phyloP scores from a whole-genome alignment of 2,888 invertebrate species.

The Parascotia fuliginaria region DNA sequence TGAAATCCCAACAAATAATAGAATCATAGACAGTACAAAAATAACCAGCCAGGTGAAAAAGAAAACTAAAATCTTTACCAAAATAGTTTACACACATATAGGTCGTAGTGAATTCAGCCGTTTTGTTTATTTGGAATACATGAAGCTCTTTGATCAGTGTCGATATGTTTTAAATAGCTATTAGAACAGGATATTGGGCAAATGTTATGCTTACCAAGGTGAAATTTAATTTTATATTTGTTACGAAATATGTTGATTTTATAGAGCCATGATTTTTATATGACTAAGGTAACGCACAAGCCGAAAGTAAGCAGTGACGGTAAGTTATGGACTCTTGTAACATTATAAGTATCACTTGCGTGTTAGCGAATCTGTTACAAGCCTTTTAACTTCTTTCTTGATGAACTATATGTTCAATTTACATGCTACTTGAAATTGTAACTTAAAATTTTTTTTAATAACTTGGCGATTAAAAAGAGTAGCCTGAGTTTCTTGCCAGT shows the following conservation, averaged over 20 bases:
- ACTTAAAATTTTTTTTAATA: too few relatives aligned
- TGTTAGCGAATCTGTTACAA: too few relatives aligned
- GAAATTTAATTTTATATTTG: slow-evolving; percentile 15
- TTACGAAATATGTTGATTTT: slow-evolving; percentile 28
- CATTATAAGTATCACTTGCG: too few relatives aligned
- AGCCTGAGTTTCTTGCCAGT: too few relatives aligned
- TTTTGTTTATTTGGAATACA: slow-evolving; percentile 29
- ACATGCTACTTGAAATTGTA: too few relatives aligned
- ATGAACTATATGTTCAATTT: too few relatives aligned
- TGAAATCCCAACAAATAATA: neutral
- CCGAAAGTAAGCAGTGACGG: too few relatives aligned
- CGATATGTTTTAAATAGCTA: slow-evolving; percentile 24
- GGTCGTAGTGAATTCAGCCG: slow-evolving; percentile 18
- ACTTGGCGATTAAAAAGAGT: too few relatives aligned
- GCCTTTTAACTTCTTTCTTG: too few relatives aligned
- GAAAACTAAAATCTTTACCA: slow-evolving; percentile 12
- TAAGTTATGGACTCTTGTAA: too few relatives aligned
- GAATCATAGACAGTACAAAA: neutral
- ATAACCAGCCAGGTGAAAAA: slow-evolving; percentile 13
- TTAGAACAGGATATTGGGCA: slow-evolving; percentile 26
- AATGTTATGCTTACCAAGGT: slow-evolving; percentile 34
- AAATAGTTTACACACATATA: slow-evolving; percentile 21
- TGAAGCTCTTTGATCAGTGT: slow-evolving; percentile 22
- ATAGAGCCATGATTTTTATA: too few relatives aligned
- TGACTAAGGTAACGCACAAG: too few relatives aligned